Evolutionary conservation across 2,888 invertebrate genomes (phyloP), one percentile per base, ranked within the genome.

Genomic region (Aromia moschata): DNA sequence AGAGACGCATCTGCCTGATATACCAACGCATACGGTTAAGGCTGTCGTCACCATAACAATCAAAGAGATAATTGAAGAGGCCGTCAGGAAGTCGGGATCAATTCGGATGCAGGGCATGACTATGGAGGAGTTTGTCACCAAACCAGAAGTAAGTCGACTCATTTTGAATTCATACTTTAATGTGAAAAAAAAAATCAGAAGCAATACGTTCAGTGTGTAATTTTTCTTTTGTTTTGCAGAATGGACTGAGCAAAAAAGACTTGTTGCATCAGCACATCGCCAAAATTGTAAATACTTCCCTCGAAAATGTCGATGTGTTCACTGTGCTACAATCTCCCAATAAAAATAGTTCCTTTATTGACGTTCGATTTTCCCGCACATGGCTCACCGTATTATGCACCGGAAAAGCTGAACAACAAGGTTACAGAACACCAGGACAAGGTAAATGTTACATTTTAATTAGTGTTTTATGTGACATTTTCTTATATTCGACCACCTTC

Each of bases 291-390:
- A 92, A 92, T 73, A 89, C 91, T 0, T 90, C 91, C 0, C 77
- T 87, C 56, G 87, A 90, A 44, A 94, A 96, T 76, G 93, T 99
- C 0, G 96, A 97, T 76, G 90, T 98, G 0, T 96, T 98, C 77
- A 97, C 97, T 0, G 93, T 98, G 1, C 85, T 94, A 20, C 86
- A 86, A 68, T 88, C 90, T 11, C 85, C 86, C 1, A 47, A 62
- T 25, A 66, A 70, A 30, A 88, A 89, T 70, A 86, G 86, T 61
- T 84, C 85, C 0, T 85, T 89, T 7, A 81, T 94, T 60, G 97
- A 98, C 75, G 91, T 98, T 0, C 84, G 96, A 67, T 98, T 92
- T 77, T 92, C n/a, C 96, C 0, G 97, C 94, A 0, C 96, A 96
- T 75, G 95, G 95, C 0, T 96, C 96, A 0, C 96, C 97, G 0